Conservation (phyloP, 2,888 invertebrate species). For the Diplolepis rosae region DNA sequence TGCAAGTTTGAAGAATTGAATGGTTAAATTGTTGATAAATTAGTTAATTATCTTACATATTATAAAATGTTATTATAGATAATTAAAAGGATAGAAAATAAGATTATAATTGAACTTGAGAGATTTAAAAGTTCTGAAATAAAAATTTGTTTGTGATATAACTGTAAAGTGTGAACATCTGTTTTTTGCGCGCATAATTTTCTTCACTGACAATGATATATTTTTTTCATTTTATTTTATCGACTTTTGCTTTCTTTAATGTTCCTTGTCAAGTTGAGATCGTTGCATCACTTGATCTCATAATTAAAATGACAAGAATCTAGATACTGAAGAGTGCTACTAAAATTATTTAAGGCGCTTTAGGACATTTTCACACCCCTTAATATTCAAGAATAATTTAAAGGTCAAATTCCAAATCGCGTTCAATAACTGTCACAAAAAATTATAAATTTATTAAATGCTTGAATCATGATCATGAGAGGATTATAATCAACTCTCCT, state of each 20-base stretch:
- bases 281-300: background rate
- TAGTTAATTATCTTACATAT: too few relatives aligned
- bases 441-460: background rate
- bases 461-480: background rate
- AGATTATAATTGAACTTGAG: too few relatives aligned
- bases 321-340: background rate
- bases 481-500: background rate
- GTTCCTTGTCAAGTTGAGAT: constrained; percentile 7
- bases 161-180: background rate
- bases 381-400: background rate
- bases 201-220: constrained; percentile 4
- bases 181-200: background rate
- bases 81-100: too few relatives aligned
- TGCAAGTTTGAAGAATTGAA: too few relatives aligned
- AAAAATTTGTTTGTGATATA: background rate
- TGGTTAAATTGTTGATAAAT: too few relatives aligned
- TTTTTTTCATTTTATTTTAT: constrained; percentile 5
- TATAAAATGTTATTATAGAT: too few relatives aligned
- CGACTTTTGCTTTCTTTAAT: background rate
- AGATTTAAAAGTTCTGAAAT: too few relatives aligned
- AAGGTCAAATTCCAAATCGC: background rate
- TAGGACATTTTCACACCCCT: background rate
- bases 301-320: constrained; percentile 7
- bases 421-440: background rate
- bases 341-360: background rate